Base-by-base conservation (phyloP, 2,797 vertebrate genomes). In the Poeciliopsis infans region DNA sequence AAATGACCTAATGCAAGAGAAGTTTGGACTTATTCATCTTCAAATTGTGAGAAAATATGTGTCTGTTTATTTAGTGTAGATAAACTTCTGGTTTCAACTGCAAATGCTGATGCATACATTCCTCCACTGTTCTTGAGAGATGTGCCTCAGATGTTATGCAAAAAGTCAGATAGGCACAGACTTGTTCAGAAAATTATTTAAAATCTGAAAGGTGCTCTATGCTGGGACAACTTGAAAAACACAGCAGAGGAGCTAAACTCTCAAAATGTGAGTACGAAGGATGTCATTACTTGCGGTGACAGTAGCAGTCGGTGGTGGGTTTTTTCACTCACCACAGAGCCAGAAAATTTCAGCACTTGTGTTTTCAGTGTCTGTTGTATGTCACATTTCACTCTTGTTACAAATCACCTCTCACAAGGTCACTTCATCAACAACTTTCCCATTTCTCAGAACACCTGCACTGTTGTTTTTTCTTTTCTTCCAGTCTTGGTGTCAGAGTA, bases 401-500 rank as follows among this genome's bases (percentile, higher is more conserved):
- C 72, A 39, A 11, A 66, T 85, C 51, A 68, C 11, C 46, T 76
- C 46, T 79, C 72, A 72, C 46, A 83, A 39, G 1, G 12, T 28
- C 76, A 47, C 59, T 77, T 82, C 46, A 79, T 83, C 51, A 80
- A 71, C 59, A 79, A 69, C 16, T 1, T 71, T 8, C 73, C 72
- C 18, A 53, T 77, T 84, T 81, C 66, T 43, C 20, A 46, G 33
- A 75, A 53, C 20, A 64, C 25, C 61, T 79, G 55, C 23, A 55
- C 77, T 79, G 66, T 33, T 36, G 6, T 61, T 61, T 15, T 15
- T n/a, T 12, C 12, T 57, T 13, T 57, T 28, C 43, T 59, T 75
- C 43, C 71, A 81, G 80, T 81, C 12, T 74, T 87, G 72, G 55
- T 72, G 31, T 46, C 61, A 23, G 6, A 79, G 81, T 84, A 61